These are phyloP conservation scores for Boleophthalmus pectinirostris DNA, from an alignment of 2,113 vertebrate species.

Conservation along the genomic window DNA sequence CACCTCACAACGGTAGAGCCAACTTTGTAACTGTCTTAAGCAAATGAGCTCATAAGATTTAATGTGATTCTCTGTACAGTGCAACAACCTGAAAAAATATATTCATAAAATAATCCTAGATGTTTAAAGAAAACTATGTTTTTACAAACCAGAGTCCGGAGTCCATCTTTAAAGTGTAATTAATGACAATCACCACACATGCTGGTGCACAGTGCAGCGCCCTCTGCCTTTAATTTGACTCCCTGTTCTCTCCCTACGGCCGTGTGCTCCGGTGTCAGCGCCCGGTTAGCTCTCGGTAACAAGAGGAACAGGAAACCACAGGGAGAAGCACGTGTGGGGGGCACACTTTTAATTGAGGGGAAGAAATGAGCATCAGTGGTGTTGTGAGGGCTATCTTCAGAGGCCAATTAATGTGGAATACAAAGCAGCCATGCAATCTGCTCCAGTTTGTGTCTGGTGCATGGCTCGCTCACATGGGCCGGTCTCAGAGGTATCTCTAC, in stretches of 20 bases:
- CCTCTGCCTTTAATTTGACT: conserved; percentile 24
- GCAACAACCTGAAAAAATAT: not conserved
- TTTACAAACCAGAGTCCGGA: conserved; percentile 7
- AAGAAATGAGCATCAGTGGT: conserved; percentile 69
- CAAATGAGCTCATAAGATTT: not conserved
- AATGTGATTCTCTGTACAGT: not conserved
- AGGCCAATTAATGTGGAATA: conserved; percentile 83
- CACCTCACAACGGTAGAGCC: not conserved
- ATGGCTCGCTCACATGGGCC: conserved; percentile 50
- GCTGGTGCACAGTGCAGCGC: conserved; percentile 20
- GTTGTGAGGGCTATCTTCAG: conserved; percentile 72
- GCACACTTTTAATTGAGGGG: conserved; percentile 72
- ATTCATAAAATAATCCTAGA: not conserved
- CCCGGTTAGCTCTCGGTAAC: conserved; percentile 63
- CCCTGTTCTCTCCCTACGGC: conserved; percentile 4
- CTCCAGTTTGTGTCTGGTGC: conserved; percentile 66
- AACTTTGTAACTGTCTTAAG: not conserved
- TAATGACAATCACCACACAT: conserved; percentile 28
- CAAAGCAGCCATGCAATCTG: conserved; percentile 78
- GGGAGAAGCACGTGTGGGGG: conserved; percentile 46
- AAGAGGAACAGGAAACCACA: conserved; percentile 48
- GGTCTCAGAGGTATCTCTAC: conserved; percentile 56
- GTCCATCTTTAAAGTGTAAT: conserved; percentile 18
- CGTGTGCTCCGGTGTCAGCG: conserved; percentile 27
- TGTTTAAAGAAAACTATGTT: conserved; percentile 4